These are phyloP conservation scores for Shargacucullia verbasci DNA, from an alignment of 2,888 invertebrate genomes.

Conservation along the genomic window DNA sequence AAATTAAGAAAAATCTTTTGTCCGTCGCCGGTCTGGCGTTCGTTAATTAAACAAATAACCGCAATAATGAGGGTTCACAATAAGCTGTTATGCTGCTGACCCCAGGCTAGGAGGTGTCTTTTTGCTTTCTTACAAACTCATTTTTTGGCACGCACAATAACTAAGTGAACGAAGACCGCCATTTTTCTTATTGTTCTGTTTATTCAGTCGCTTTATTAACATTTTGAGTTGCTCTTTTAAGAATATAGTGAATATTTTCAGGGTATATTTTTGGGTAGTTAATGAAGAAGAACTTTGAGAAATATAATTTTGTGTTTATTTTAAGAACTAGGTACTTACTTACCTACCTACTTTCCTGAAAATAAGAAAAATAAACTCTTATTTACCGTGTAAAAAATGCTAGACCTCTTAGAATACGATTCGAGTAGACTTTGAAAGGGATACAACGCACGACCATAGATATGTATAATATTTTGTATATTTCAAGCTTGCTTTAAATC, in stretches of 20 bases:
- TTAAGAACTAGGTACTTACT: no score
- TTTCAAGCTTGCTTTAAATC: no score
- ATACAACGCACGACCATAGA: no score
- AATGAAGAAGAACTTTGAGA: no score
- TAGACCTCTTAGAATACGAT: no score
- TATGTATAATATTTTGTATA: no score
- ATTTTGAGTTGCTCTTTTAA: slow-evolving; percentile 30
- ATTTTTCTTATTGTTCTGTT: slow-evolving; percentile 43
- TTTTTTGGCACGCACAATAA: slow-evolving; percentile 31
- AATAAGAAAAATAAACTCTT: no score
- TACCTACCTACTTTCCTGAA: no score
- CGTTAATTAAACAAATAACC: slow-evolving; percentile 77
- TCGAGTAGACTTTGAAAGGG: no score
- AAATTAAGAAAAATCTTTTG: slow-evolving; percentile 64
- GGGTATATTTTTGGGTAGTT: no score
- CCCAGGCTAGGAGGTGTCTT: slow-evolving; percentile 42
- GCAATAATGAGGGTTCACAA: slow-evolving; percentile 68
- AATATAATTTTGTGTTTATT: no score
- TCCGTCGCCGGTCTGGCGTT: slow-evolving; percentile 56
- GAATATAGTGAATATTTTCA: slow-evolving; percentile 4
- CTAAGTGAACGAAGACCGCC: slow-evolving; percentile 6
- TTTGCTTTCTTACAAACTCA: slow-evolving; percentile 44
- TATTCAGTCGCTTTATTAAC: slow-evolving; percentile 33
- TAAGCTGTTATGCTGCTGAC: slow-evolving; percentile 58
- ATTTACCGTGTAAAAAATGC: no score